Conservation (phyloP, 2,113 vertebrate genomes). For the Pogonocichla stellata region DNA sequence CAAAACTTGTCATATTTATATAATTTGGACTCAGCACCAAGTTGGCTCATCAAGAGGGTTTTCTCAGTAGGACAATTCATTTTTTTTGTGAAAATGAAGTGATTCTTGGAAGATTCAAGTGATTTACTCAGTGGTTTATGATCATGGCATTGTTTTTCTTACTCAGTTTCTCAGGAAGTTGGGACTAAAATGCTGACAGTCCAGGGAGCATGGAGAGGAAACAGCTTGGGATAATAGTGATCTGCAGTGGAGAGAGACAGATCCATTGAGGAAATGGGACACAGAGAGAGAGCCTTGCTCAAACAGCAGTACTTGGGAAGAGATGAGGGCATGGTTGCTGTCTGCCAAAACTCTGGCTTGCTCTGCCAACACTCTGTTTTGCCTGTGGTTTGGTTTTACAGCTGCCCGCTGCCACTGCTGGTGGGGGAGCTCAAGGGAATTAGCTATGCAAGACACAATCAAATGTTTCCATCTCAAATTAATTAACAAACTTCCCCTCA, state of each 20-base stretch:
- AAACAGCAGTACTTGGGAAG: neutral
- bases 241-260: neutral
- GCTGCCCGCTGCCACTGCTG: neutral
- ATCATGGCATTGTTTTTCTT: neutral
- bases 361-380: neutral
- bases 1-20: neutral
- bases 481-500: neutral
- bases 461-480: neutral
- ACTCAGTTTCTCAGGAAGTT: neutral
- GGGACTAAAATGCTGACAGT: neutral
- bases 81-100: neutral
- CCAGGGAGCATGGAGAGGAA: neutral
- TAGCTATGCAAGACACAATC: too few relatives aligned
- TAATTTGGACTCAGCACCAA: neutral
- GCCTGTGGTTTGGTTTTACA: neutral
- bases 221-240: neutral
- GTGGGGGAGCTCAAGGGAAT: rapidly evolving
- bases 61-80: neutral
- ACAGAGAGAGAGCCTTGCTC: neutral
- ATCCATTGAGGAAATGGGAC: neutral
- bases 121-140: neutral
- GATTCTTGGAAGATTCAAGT: neutral
- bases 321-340: rapidly evolving
- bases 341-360: neutral
- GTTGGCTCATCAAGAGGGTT: neutral